Conservation (phyloP, 2,888 invertebrate genomes). For the Mallateleia sp. region DNA sequence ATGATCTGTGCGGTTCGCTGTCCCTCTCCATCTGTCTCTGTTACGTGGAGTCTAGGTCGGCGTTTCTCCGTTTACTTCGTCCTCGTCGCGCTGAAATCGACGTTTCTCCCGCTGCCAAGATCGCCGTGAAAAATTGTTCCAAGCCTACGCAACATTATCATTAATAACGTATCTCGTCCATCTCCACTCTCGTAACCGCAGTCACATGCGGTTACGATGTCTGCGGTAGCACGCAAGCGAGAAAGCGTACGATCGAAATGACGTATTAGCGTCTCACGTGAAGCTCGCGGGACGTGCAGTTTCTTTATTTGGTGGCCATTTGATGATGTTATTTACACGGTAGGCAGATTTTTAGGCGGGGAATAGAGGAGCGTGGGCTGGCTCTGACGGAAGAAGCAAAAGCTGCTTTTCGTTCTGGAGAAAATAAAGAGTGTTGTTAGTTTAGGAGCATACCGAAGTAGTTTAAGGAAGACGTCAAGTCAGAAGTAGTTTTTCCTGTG, state of each 20-base stretch:
- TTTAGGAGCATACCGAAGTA: neutral
- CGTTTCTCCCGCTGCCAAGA: constrained; percentile 70
- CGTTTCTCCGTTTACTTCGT: constrained; percentile 37
- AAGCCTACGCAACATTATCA: constrained; percentile 78
- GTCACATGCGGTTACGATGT: constrained; percentile 72
- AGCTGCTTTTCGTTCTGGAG: neutral
- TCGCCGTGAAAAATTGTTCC: constrained; percentile 74
- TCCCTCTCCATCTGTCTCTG: constrained; percentile 17
- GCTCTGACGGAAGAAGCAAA: neutral
- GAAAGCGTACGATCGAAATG: constrained; percentile 74
- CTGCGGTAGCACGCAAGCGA: constrained; percentile 75
- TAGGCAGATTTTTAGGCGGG: constrained; percentile 8
- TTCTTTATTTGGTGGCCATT: constrained; percentile 54
- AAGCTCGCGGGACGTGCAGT: constrained; percentile 38
- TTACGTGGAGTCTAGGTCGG: neutral
- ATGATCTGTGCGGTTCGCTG: constrained; percentile 21
- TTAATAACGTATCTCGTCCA: constrained; percentile 80
- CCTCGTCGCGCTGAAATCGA: constrained; percentile 67
- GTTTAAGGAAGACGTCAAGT: too few species aligned
- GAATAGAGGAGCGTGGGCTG: neutral
- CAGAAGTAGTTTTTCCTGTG: too few species aligned
- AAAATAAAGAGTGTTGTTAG: neutral
- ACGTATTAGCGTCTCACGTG: constrained; percentile 73
- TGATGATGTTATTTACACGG: constrained; percentile 63
- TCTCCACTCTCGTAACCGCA: constrained; percentile 74